These are phyloP conservation scores for Oscheius onirici DNA, from an alignment of 2,888 invertebrate species.

Conservation along the genomic window DNA sequence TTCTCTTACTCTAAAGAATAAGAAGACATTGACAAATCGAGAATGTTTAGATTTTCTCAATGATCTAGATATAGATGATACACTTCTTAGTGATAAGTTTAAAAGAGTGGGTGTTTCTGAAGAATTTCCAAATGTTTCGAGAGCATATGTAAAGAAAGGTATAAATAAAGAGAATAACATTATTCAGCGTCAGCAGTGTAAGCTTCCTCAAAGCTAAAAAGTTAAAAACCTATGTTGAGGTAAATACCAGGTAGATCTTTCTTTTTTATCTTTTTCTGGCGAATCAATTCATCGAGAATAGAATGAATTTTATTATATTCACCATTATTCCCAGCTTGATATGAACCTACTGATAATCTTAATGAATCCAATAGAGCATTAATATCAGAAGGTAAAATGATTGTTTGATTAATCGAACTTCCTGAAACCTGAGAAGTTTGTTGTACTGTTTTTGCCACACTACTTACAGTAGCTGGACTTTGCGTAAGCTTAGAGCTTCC, in stretches of 20 bases:
- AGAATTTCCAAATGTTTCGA: constrained; percentile 32
- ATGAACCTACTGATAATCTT: constrained; percentile 41
- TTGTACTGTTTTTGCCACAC: no score
- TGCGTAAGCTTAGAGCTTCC: no score
- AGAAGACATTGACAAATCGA: constrained; percentile 26
- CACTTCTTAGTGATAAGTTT: constrained; percentile 23
- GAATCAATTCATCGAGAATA: constrained; percentile 47
- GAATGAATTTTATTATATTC: constrained; percentile 51
- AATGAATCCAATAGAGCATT: constrained; percentile 41
- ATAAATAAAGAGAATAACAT: constrained; percentile 23
- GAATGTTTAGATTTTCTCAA: constrained; percentile 30
- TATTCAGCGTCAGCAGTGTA: no score
- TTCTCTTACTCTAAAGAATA: constrained; percentile 22
- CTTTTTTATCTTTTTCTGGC: constrained; percentile 34
- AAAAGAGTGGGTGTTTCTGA: constrained; percentile 28
- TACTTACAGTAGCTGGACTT: no score
- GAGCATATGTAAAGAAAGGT: constrained; percentile 25
- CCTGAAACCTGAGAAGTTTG: no score
- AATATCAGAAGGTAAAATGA: constrained; percentile 37
- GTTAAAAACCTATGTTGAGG: constrained; percentile 18
- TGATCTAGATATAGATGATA: constrained; percentile 29
- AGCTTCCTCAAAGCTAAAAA: no score
- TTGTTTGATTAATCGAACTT: no score
- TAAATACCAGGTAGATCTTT: constrained; percentile 30
- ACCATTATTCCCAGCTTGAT: constrained; percentile 52